Evolutionary conservation across 2,113 vertebrate species (phyloP).

Genomic region (Ailurus styani): DNA sequence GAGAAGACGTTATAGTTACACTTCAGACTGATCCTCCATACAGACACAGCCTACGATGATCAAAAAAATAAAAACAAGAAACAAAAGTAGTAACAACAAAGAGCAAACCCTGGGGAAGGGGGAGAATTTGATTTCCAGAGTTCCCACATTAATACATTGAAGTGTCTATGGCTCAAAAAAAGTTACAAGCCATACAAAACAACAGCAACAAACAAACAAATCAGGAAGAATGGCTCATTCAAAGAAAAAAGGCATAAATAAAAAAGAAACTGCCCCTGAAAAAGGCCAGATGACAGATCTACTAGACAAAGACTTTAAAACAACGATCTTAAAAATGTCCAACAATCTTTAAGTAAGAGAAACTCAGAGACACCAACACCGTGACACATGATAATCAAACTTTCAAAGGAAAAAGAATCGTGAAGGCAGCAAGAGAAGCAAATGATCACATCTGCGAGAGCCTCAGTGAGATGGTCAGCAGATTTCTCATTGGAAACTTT

Average conservation of each 20-base stretch:
- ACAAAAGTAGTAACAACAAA: neutral
- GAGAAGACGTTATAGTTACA: neutral
- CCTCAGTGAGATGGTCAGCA: neutral
- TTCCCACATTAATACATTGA: neutral
- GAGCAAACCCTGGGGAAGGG: neutral
- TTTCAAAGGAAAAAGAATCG: neutral
- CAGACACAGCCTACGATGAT: neutral
- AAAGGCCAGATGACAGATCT: neutral
- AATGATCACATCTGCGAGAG: neutral
- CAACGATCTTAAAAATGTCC: too few species aligned
- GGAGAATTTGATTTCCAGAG: neutral
- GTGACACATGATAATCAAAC: neutral
- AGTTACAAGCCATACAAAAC: neutral
- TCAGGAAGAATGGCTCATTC: neutral
- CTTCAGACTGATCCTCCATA: neutral
- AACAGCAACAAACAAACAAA: neutral
- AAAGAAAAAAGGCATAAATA: neutral
- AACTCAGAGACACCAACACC: neutral
- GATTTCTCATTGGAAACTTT: neutral
- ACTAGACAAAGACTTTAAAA: neutral
- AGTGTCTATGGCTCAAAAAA: neutral
- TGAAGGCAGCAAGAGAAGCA: neutral
- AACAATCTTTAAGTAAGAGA: neutral
- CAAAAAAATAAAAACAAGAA: neutral
- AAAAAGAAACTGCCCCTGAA: neutral